phyloP scores from a whole-genome alignment of 2,888 invertebrate genomes.

The Podotricha telesiphe region DNA sequence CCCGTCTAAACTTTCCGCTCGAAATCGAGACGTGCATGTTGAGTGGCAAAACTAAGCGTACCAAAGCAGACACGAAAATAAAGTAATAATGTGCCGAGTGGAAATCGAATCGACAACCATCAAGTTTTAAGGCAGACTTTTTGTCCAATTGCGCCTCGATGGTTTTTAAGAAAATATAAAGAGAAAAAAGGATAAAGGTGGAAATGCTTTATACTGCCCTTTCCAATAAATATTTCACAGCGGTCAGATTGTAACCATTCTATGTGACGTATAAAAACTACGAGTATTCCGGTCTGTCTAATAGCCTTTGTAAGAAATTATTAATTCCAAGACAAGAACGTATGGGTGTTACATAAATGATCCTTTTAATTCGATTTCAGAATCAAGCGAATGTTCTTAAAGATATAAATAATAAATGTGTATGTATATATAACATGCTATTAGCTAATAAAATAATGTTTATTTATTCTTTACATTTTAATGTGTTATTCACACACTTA shows the following conservation, averaged over 20 bases:
- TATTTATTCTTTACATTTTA: no score
- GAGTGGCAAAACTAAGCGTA: no score
- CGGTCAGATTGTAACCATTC: conserved; percentile 39
- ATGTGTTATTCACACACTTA: no score
- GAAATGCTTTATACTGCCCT: conserved; percentile 1
- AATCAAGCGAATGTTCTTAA: background rate
- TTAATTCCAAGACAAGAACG: conserved; percentile 30
- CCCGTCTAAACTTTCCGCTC: no score
- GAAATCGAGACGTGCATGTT: no score
- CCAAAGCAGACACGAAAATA: no score
- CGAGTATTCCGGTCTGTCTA: conserved; percentile 35
- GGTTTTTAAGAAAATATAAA: background rate
- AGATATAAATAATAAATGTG: background rate
- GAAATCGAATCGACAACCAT: no score
- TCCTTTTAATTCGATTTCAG: background rate
- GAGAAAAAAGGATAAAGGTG: conserved; percentile 18
- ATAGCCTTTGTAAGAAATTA: conserved; percentile 37
- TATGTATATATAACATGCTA: no score
- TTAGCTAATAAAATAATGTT: no score
- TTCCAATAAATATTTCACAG: conserved; percentile 38
- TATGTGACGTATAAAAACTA: conserved; percentile 40
- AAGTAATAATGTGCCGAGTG: no score
- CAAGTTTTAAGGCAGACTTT: no score
- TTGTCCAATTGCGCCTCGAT: no score
- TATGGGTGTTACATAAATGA: background rate